phyloP scores from a whole-genome alignment of 2,113 vertebrate species.

The human (Homo sapiens) region DNA sequence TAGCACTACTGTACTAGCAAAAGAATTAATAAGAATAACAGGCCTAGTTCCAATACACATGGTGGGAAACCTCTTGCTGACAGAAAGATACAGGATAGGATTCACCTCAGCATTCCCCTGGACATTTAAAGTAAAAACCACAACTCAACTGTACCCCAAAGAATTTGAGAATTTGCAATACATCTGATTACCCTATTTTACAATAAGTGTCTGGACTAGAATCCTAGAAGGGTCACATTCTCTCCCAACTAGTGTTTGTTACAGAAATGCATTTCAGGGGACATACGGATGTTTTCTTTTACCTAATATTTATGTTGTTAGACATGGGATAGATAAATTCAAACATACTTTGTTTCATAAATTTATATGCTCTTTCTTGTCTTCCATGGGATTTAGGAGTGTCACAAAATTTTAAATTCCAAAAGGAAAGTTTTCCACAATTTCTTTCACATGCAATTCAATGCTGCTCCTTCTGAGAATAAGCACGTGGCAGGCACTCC shows the following conservation, averaged over 20 bases:
- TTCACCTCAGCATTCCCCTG: conserved; percentile 12
- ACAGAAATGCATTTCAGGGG: neutral
- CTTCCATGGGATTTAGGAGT: neutral
- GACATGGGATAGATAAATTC: conserved; percentile 17
- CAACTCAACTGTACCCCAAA: neutral
- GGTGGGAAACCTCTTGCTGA: conserved; percentile 29
- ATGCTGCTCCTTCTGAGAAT: neutral
- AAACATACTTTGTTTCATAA: neutral
- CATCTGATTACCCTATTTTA: neutral
- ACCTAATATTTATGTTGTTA: conserved; percentile 16
- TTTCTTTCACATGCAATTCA: conserved; percentile 30
- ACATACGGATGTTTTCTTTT: conserved; percentile 20
- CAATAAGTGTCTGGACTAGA: neutral
- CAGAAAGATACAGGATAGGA: neutral
- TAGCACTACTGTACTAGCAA: neutral
- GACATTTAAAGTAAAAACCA: neutral
- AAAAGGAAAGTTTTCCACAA: neutral
- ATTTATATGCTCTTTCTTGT: neutral
- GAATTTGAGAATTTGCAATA: conserved; percentile 7
- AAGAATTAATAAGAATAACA: neutral
- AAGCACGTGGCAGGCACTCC: neutral
- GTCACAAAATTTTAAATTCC: conserved; percentile 38
- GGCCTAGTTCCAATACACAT: neutral
- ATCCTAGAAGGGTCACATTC: neutral
- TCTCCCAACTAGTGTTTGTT: neutral